A percentile compares a stretch with the other conserved stretches of the same genome.
These are phyloP conservation scores for Malurus cyaneus DNA, from an alignment of 2,113 vertebrate genomes.

Conservation along the genomic window DNA sequence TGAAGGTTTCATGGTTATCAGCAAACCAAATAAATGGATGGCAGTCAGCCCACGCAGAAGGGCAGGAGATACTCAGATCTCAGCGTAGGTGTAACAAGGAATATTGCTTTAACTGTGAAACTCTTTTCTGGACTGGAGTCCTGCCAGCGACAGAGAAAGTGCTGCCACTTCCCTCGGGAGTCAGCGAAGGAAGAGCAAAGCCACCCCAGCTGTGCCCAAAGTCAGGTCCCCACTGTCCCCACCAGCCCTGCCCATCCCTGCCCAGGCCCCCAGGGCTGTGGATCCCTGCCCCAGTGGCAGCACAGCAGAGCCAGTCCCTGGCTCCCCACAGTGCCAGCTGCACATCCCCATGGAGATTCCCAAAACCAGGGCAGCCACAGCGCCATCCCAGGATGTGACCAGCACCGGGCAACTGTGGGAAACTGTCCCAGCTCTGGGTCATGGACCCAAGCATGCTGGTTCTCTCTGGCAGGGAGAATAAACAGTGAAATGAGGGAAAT, in stretches of 20 bases:
- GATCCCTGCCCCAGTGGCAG: not conserved
- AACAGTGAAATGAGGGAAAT: not conserved
- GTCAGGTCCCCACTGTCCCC: accelerated
- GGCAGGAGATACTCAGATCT: not conserved
- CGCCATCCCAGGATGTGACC: not conserved
- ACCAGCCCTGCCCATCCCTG: not conserved
- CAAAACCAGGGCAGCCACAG: accelerated
- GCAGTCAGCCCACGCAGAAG: not conserved
- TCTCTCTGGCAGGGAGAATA: not conserved
- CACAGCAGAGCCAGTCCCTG: not conserved
- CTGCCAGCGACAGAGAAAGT: not conserved
- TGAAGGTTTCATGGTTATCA: constrained; percentile 27
- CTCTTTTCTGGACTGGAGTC: not conserved
- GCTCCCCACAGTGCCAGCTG: accelerated
- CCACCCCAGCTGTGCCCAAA: accelerated
- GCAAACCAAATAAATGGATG: constrained; percentile 16
- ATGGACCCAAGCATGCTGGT: not conserved
- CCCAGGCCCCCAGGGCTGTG: too few species aligned
- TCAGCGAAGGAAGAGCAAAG: not conserved
- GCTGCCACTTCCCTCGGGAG: not conserved
- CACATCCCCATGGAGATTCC: accelerated
- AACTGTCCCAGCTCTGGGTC: not conserved
- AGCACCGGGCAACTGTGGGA: not conserved
- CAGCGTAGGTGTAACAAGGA: not conserved
- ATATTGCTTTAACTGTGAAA: not conserved